Conservation (phyloP, 2,888 invertebrate genomes). For the Diadegma fenestrale region DNA sequence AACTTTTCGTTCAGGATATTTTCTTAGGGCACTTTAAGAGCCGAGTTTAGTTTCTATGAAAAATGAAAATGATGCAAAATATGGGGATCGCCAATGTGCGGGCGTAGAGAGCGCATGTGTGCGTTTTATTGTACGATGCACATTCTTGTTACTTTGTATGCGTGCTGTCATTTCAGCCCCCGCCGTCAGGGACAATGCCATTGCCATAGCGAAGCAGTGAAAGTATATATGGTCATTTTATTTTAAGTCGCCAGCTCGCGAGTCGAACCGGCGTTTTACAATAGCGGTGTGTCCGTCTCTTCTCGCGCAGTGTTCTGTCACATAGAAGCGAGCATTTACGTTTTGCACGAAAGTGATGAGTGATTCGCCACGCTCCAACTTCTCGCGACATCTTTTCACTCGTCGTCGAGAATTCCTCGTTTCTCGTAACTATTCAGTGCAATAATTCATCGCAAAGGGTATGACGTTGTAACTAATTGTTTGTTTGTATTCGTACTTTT, state of each 20-base stretch:
- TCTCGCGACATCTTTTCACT: conserved; percentile 40
- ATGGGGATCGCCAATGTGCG: not conserved
- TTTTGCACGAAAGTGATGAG: conserved; percentile 50
- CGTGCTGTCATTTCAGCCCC: conserved; percentile 76
- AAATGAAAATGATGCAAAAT: not conserved
- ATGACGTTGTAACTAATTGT: conserved; percentile 13
- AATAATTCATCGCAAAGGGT: conserved; percentile 31
- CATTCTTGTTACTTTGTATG: conserved; percentile 75
- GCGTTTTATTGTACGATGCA: conserved; percentile 53
- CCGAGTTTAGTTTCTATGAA: not conserved
- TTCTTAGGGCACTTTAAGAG: too few species aligned
- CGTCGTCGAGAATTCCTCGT: conserved; percentile 31
- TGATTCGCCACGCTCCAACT: conserved; percentile 42
- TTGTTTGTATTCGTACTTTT: conserved; percentile 19
- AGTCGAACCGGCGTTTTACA: conserved; percentile 27
- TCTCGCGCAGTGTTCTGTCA: conserved; percentile 40
- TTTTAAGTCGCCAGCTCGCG: conserved; percentile 66
- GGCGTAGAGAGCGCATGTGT: conserved; percentile 14
- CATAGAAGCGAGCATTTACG: conserved; percentile 39
- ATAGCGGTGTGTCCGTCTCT: conserved; percentile 5
- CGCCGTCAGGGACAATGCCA: conserved; percentile 83
- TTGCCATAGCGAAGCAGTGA: conserved; percentile 84
- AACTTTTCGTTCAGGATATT: too few species aligned
- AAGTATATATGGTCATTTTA: conserved; percentile 82
- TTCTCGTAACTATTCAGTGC: conserved; percentile 27